These are phyloP conservation scores for Pipistrellus kuhlii DNA, from an alignment of 2,797 vertebrate genomes.

Conservation along the genomic window DNA sequence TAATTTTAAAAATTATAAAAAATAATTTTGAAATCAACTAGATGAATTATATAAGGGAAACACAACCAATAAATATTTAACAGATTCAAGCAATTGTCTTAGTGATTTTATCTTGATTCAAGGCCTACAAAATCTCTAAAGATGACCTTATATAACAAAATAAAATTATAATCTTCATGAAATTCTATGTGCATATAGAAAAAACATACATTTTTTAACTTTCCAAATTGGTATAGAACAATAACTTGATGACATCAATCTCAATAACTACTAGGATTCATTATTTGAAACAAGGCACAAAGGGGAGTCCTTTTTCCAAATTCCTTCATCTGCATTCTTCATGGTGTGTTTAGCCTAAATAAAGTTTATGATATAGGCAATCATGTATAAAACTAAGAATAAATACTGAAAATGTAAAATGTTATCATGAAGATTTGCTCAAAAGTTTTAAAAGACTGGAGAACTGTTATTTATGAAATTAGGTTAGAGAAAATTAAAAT, in stretches of 20 bases:
- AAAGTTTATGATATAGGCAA: not conserved
- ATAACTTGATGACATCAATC: not conserved
- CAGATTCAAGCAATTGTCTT: constrained; percentile 17
- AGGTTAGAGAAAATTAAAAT: not conserved
- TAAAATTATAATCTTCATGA: not conserved
- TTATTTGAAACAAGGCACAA: constrained; percentile 63
- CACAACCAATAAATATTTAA: not conserved
- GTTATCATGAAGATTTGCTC: constrained; percentile 34
- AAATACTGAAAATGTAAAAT: constrained; percentile 24
- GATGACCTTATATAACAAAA: not conserved
- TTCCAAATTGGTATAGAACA: constrained; percentile 25
- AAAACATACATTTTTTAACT: constrained; percentile 66
- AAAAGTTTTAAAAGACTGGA: not conserved
- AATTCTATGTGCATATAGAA: constrained; percentile 35
- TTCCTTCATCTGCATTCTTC: constrained; percentile 20
- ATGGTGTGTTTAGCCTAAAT: not conserved
- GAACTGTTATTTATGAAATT: not conserved
- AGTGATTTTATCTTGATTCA: not conserved
- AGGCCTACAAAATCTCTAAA: constrained; percentile 13
- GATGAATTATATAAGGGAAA: constrained; percentile 35
- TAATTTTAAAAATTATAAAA: not conserved
- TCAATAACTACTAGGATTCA: constrained; percentile 44
- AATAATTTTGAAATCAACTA: constrained; percentile 45
- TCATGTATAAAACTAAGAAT: constrained; percentile 7
- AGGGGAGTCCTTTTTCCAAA: not conserved